Conservation (phyloP, 2,113 vertebrate species). For the Lampris megalopsis region DNA sequence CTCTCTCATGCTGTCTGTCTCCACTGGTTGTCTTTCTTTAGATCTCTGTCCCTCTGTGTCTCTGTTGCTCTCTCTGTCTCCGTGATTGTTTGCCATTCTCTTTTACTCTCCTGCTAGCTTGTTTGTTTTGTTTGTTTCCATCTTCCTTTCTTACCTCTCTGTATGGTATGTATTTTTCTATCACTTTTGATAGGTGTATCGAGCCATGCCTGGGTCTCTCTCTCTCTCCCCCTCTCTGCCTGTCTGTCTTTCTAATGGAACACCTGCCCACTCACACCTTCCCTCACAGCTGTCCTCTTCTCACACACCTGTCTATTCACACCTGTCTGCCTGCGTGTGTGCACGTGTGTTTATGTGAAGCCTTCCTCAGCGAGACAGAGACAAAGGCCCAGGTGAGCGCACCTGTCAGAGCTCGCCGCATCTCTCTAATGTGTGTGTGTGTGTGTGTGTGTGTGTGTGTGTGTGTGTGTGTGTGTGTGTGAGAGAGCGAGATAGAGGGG, state of each 20-base stretch:
- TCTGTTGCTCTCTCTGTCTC: constrained; percentile 22
- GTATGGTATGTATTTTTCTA: background rate
- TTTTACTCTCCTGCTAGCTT: background rate
- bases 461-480: constrained; percentile 12
- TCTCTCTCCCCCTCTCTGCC: constrained; percentile 1
- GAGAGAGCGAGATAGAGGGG: constrained; percentile 1
- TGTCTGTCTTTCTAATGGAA: constrained; percentile 75
- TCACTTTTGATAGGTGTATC: background rate
- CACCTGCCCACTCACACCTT: constrained; percentile 78
- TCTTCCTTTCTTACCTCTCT: background rate
- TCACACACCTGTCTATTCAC: constrained; percentile 76
- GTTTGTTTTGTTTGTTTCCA: background rate
- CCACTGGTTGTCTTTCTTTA: background rate
- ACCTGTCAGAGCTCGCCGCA: constrained; percentile 72
- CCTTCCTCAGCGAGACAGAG: constrained; percentile 55
- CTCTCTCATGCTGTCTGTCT: constrained; percentile 6
- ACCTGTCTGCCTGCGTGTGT: constrained; percentile 64
- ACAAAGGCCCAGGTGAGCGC: constrained; percentile 65
- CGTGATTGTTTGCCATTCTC: constrained; percentile 1
- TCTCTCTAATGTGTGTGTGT: constrained; percentile 45
- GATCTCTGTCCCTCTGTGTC: constrained; percentile 28
- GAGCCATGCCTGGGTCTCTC: constrained; percentile 16
- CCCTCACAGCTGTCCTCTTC: constrained; percentile 75
- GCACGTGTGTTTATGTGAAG: constrained; percentile 15
- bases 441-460: constrained; percentile 44